Percentiles rank a stretch among this genome's conserved stretches.
Evolutionary conservation across 2,113 vertebrate genomes (phyloP).

Genomic region (Coracopsis vasa): DNA sequence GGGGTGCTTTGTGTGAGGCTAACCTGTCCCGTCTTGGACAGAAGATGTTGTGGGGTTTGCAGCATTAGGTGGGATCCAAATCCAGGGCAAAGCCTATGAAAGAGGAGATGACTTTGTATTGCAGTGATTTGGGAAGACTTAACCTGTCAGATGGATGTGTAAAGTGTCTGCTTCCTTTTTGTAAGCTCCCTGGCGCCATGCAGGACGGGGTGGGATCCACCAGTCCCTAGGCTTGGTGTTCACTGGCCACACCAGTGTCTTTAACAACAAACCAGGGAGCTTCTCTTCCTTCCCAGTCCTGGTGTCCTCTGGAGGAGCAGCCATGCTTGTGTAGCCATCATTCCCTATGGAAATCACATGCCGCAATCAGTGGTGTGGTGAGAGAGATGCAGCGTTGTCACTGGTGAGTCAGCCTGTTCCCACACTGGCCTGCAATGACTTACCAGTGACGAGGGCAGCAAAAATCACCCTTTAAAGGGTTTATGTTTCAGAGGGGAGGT

Average conservation of each 20-base stretch:
- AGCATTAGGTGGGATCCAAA: background rate
- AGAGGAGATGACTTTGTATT: background rate
- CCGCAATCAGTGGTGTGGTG: fast-evolving
- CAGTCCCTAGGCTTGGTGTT: background rate
- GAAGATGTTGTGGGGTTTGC: background rate
- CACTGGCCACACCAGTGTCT: fast-evolving
- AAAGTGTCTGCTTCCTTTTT: background rate
- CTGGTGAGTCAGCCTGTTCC: background rate
- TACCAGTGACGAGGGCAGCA: background rate
- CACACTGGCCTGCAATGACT: background rate
- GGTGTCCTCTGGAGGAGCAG: background rate
- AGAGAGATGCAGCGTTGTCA: background rate
- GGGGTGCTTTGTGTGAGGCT: fast-evolving
- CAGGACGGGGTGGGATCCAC: background rate
- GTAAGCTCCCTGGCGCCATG: background rate
- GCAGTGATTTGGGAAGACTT: fast-evolving
- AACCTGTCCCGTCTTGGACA: background rate
- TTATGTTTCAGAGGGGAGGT: background rate
- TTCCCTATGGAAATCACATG: fast-evolving
- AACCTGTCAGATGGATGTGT: fast-evolving
- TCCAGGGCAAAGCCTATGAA: background rate
- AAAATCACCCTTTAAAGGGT: background rate
- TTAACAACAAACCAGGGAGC: background rate
- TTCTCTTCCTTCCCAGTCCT: background rate
- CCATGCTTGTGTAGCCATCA: fast-evolving